Base-by-base conservation (phyloP, 2,888 invertebrate genomes). In the Holacanthella duospinosa region DNA sequence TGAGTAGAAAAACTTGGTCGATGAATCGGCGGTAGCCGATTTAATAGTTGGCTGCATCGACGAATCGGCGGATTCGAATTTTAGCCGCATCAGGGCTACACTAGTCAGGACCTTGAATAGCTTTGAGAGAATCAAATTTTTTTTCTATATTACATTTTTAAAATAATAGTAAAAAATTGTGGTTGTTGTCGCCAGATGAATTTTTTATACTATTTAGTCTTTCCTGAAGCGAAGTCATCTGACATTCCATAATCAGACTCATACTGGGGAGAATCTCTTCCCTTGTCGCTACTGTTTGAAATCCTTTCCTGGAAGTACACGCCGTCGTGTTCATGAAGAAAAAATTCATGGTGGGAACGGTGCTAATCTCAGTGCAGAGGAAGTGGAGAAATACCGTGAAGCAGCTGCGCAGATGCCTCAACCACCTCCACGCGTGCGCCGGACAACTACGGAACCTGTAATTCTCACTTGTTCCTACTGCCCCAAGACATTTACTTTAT, bases 231-330 rank as follows among this genome's bases (percentile, higher is more conserved):
- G n/a, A 21, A 48, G 48, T 21, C 48, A 48, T 21, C 48, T 48
- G 21, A 48, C n/a, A 16, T 21, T 48, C 19, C 48, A 48, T 21
- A 21, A 21, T 4, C 48, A 48, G n/a, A 48, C 16, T 21, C 48
- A 48, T 21, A 48, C 48, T 16, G 48, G 48, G 48, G 48, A 48
- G 48, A 48, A 21, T 16, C 48, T 48, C n/a, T 48, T 48, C 48
- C 12, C 6, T 9, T 48, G 48, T 48, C 48, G 48, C 12, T 48
- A 16, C 21, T 48, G 48, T 21, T 4, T 4, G 4, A 9, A 21
- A n/a, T 48, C 48, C 21, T 48, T 48, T 48, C 16, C 16, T 4
- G 48, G 48, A 48, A 48, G 16, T 4, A 48, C 48, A 9, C 16
- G 48, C n/a, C 48, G 48, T 9, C 48, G 48, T n/a, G 16, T 48